Conservation (phyloP, 2,113 vertebrate genomes). For the Trachemys scripta region DNA sequence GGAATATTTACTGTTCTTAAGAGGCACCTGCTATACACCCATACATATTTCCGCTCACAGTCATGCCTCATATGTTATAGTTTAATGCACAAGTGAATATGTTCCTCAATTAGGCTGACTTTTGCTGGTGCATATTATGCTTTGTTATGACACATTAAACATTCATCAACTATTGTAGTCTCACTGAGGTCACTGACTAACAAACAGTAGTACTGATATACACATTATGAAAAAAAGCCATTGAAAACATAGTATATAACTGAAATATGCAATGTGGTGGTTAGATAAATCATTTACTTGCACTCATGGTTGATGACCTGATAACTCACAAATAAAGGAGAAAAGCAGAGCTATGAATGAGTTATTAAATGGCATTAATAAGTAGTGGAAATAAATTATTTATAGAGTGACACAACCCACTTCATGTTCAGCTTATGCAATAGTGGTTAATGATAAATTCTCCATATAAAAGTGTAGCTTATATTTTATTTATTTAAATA, state of each 20-base stretch:
- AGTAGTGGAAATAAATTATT: background rate
- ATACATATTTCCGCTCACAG: background rate
- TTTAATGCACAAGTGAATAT: background rate
- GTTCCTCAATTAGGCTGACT: background rate
- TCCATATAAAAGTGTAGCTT: background rate
- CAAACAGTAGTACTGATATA: background rate
- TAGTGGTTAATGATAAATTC: background rate
- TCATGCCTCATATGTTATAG: background rate
- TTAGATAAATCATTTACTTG: slow-evolving; percentile 68
- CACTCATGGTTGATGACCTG: slow-evolving; percentile 65
- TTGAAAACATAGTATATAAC: background rate
- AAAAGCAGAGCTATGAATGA: slow-evolving; percentile 60
- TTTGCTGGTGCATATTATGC: background rate
- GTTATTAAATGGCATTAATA: background rate
- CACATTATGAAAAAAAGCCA: background rate
- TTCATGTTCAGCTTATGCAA: background rate
- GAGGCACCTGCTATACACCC: background rate
- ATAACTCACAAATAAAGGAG: slow-evolving; percentile 61
- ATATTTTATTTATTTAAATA: background rate
- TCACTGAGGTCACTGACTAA: background rate
- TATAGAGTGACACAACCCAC: background rate
- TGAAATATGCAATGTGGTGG: slow-evolving; percentile 64
- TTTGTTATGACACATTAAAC: background rate
- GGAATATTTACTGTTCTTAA: background rate
- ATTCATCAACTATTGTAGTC: background rate